Evolutionary conservation across 1,140 invertebrate species (phyloP).

Genomic region (Drosophila oshimai): DNA sequence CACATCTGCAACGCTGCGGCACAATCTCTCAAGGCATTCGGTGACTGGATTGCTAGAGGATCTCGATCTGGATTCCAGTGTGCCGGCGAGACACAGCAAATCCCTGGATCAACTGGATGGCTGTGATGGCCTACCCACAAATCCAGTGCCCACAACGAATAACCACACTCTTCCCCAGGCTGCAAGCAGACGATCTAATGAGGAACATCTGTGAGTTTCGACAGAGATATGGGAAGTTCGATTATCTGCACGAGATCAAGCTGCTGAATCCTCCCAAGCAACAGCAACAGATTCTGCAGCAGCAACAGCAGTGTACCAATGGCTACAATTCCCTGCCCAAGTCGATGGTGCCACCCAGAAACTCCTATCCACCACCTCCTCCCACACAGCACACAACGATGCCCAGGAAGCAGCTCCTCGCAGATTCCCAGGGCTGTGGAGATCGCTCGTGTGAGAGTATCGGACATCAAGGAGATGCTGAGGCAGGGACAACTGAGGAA

Average conservation of each 20-base stretch:
- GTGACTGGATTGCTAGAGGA: conserved; percentile 84
- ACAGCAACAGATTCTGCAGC: background rate
- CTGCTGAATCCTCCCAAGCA: conserved; percentile 78
- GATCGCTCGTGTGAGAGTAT: conserved; percentile 73
- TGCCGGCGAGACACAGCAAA: conserved; percentile 89
- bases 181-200: conserved; percentile 80
- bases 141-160: background rate
- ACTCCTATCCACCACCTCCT: conserved; percentile 85
- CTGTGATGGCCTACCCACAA: conserved; percentile 34
- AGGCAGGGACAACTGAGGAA: conserved; percentile 65
- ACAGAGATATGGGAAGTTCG: conserved; percentile 84
- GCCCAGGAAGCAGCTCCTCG: conserved; percentile 71
- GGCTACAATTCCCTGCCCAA: conserved; percentile 81
- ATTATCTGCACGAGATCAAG: conserved; percentile 81
- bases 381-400: conserved; percentile 74
- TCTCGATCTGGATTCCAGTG: conserved; percentile 41
- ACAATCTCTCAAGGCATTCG: conserved; percentile 84
- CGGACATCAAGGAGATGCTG: conserved; percentile 81
- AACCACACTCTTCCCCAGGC: conserved; percentile 57
- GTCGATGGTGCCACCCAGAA: conserved; percentile 84
- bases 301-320: conserved; percentile 5
- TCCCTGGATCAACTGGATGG: conserved; percentile 89
- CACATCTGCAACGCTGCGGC: conserved; percentile 36
- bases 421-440: conserved; percentile 75
- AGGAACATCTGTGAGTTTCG: conserved; percentile 85